Conservation (phyloP, 1,140 invertebrate species). For the Neodiprion virginianus region DNA sequence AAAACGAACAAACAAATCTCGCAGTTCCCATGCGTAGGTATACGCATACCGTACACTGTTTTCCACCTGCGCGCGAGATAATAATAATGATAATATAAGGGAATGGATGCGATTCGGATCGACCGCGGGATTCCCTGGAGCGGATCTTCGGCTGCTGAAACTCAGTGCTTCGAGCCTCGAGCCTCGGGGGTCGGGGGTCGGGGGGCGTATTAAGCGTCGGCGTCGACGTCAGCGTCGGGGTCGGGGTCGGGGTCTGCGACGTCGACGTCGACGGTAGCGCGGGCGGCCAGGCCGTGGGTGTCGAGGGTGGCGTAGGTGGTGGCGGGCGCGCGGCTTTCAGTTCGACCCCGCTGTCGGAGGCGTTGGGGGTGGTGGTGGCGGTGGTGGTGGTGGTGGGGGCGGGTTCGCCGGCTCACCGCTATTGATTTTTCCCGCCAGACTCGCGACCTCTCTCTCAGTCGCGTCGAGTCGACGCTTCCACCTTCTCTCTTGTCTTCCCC, state of each 20-base stretch:
- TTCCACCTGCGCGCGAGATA: no score
- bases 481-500: conserved; percentile 27
- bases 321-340: conserved; percentile 40
- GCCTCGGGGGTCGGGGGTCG: not conserved
- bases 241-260: not conserved
- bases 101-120: no score
- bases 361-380: conserved; percentile 20
- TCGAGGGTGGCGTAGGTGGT: not conserved
- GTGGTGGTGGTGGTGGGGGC: conserved; percentile 45
- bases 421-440: conserved; percentile 63
- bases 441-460: conserved; percentile 50
- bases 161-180: no score
- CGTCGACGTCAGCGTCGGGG: not conserved
- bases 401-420: conserved; percentile 59
- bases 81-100: no score
- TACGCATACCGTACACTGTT: no score
- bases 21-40: no score
- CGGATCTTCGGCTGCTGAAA: not conserved
- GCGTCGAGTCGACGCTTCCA: conserved; percentile 32
- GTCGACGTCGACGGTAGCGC: not conserved
- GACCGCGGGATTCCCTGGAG: no score
- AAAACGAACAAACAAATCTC: no score
- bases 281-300: not conserved
- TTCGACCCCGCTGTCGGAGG: conserved; percentile 38
- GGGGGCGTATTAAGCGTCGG: not conserved